phyloP scores from a whole-genome alignment of 2,888 invertebrate species.

The Empis stercorea region DNA sequence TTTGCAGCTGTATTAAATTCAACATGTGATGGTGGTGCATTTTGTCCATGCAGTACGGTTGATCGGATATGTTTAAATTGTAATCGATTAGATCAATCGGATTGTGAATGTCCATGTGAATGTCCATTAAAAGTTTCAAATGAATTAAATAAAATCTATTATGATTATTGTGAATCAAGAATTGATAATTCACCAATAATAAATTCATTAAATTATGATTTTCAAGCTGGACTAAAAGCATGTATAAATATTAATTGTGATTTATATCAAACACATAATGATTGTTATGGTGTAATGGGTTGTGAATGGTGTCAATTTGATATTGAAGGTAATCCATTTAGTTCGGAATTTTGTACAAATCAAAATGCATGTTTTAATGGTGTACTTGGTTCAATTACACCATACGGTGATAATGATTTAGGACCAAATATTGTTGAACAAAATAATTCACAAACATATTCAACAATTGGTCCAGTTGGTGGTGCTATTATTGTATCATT shows the following conservation, averaged over 20 bases:
- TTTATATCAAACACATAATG: constrained; percentile 45
- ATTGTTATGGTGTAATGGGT: constrained; percentile 62
- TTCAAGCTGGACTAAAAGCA: constrained; percentile 44
- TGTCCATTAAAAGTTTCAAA: constrained; percentile 44
- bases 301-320: constrained; percentile 88
- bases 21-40: constrained; percentile 68
- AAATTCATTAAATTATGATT: constrained; percentile 30
- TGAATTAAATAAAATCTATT: constrained; percentile 20
- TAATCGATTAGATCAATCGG: constrained; percentile 84
- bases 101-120: constrained; percentile 92
- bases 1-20: constrained; percentile 82
- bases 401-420: constrained; percentile 43
- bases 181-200: constrained; percentile 21
- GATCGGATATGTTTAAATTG: constrained; percentile 83
- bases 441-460: constrained; percentile 40
- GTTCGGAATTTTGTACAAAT: constrained; percentile 64
- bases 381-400: constrained; percentile 66
- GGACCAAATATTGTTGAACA: constrained; percentile 30
- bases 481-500: constrained; percentile 74
- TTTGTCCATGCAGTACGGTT: constrained; percentile 86
- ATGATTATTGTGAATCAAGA: constrained; percentile 28
- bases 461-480: constrained; percentile 75
- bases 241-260: constrained; percentile 61
- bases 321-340: constrained; percentile 55
- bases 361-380: constrained; percentile 78